Evolutionary conservation across 2,888 invertebrate genomes (phyloP).

Genomic region (Phlogophora meticulosa): DNA sequence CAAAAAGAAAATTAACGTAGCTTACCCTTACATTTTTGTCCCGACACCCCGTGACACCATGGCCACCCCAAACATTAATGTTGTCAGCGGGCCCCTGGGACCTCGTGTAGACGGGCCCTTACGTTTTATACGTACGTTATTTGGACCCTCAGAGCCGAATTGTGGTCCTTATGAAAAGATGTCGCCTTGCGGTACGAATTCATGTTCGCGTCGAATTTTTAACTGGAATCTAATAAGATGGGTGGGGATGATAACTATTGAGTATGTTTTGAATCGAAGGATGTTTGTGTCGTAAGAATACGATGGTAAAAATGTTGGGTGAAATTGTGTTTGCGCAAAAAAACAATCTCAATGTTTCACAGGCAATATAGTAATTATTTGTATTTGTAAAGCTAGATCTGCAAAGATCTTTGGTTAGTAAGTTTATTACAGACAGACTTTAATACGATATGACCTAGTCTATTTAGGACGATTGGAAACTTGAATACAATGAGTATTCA

Average conservation of each 20-base stretch:
- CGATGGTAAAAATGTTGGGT: background rate
- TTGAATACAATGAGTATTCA: no score
- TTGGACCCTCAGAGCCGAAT: constrained; percentile 57
- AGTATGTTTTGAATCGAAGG: constrained; percentile 5
- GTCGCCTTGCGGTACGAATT: constrained; percentile 53
- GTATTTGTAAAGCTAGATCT: no score
- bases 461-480: no score
- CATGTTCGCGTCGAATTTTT: constrained; percentile 55
- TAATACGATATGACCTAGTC: no score
- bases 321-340: background rate
- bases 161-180: constrained; percentile 66
- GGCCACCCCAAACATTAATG: constrained; percentile 62
- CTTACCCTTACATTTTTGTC: constrained; percentile 13
- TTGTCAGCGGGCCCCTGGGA: constrained; percentile 63
- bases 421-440: no score
- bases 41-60: constrained; percentile 13
- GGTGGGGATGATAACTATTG: constrained; percentile 29
- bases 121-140: constrained; percentile 67
- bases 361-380: no score
- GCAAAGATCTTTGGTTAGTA: no score
- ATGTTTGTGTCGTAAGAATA: background rate
- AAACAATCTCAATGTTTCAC: no score
- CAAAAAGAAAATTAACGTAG: no score
- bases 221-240: constrained; percentile 58
- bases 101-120: constrained; percentile 59